Conservation (phyloP, 1,140 invertebrate genomes). For the Cyclina sinensis region DNA sequence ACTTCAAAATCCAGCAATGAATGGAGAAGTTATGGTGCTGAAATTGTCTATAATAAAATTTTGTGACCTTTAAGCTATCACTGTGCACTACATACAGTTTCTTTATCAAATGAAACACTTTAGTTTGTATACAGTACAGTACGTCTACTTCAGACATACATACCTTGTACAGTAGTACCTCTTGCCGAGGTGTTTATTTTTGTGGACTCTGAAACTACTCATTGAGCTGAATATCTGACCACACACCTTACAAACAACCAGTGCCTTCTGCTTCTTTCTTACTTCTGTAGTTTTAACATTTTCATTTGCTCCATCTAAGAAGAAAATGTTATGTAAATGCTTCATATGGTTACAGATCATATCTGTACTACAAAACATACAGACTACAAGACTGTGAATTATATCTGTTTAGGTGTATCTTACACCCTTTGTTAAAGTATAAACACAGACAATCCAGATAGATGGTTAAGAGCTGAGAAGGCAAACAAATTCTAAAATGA, state of each 20-base stretch:
- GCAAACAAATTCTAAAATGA: too few species aligned
- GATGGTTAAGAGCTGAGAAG: not conserved
- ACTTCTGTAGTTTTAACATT: too few species aligned
- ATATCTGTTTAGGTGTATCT: too few species aligned
- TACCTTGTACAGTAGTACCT: slow-evolving; percentile 28
- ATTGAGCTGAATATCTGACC: not conserved
- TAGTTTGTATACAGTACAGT: too few species aligned
- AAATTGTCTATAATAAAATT: too few species aligned
- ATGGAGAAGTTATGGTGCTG: too few species aligned
- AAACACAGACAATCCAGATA: not conserved
- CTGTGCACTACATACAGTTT: too few species aligned
- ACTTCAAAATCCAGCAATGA: too few species aligned
- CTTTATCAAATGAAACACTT: too few species aligned
- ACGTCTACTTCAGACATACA: not conserved
- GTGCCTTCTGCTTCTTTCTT: not conserved
- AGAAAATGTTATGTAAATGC: not conserved
- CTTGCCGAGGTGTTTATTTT: slow-evolving; percentile 19
- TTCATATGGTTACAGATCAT: not conserved
- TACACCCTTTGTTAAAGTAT: too few species aligned
- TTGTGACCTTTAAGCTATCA: too few species aligned
- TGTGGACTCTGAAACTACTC: not conserved
- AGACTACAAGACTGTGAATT: not conserved
- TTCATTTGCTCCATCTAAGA: not conserved
- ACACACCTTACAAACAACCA: slow-evolving; percentile 25
- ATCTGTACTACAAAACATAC: not conserved